phyloP scores from a whole-genome alignment of 30 jellyfish, hydroid and myxozoan genomes.

The Aurelia sp. region DNA sequence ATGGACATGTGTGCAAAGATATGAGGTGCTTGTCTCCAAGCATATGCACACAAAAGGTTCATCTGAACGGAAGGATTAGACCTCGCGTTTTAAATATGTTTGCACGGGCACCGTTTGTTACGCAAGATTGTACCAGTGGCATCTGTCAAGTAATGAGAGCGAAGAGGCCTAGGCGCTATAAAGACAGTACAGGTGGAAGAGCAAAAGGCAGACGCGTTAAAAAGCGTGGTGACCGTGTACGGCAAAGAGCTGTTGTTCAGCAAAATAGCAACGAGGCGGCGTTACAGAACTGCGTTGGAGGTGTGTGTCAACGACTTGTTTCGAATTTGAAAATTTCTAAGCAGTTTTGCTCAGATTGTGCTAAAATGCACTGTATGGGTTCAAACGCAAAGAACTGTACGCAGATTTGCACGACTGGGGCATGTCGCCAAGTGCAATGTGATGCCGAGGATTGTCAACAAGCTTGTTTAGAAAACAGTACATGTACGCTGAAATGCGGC shows the following conservation, averaged over 20 bases:
- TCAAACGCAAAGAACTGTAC: constrained; percentile 80
- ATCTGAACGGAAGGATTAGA: constrained; percentile 29
- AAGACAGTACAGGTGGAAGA: constrained; percentile 1
- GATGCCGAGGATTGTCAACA: constrained; percentile 86
- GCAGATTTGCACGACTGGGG: constrained; percentile 77
- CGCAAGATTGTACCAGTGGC: constrained; percentile 91
- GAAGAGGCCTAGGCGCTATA: constrained; percentile 42
- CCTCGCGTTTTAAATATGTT: constrained; percentile 75
- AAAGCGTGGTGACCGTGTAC: neutral
- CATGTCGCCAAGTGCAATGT: constrained; percentile 68
- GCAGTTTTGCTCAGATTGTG: constrained; percentile 88
- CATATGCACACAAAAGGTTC: constrained; percentile 86
- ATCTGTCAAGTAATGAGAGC: constrained; percentile 80
- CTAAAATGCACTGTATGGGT: constrained; percentile 78
- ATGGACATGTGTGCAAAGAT: constrained; percentile 55
- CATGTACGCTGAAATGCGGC: constrained; percentile 81
- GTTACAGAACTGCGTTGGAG: constrained; percentile 85
- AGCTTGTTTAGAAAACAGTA: constrained; percentile 83
- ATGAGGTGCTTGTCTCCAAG: constrained; percentile 81
- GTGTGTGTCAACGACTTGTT: constrained; percentile 64
- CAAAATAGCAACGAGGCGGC: constrained; percentile 29
- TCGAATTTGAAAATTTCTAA: constrained; percentile 73
- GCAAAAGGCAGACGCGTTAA: neutral
- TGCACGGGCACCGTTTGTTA: constrained; percentile 86
- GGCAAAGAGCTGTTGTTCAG: constrained; percentile 9